Base-by-base conservation (phyloP, 2,888 invertebrate species). In the Platycnemis pennipes region DNA sequence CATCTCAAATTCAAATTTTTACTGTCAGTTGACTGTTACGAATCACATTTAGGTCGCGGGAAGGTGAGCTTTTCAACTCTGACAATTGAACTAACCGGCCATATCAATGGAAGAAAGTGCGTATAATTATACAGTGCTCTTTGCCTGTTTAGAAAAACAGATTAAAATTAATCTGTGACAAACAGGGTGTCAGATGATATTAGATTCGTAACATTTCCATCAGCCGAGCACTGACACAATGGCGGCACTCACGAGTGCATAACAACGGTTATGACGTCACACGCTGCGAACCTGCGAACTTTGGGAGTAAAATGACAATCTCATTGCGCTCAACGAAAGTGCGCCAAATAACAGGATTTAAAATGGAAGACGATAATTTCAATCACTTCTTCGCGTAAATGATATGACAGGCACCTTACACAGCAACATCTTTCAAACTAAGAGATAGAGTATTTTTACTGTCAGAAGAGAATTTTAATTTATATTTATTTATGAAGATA, bases 11-110 rank as follows among this genome's bases (percentile, higher is more conserved):
- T 91, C 91, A 91, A 91, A 91, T 91, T 91, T 91, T 91, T 69
- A 91, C 56, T 63, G 91, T 63, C 63, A 37, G 91, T 63, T 69
- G 91, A 63, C 91, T 91, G 63, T 63, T 53, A 44, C 56, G 91
- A 63, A 91, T 91, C 91, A 91, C 91, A 91, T 91, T 91, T 91
- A 91, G 91, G 91, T 91, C 91, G 91, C 91, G 63, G 91, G 63
- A 44, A 91, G 91, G 44, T 44, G n/a, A 91, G 91, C 44, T 63
- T 91, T 91, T n/a, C 44, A 63, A n/a, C 63, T 44, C 56, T 44
- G 26, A 31, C 56, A 91, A 63, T 63, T n/a, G 85, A 97, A 98
- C 98, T 98, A 98, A 98, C 98, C 98, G 98, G 98, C 98, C 98
- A 98, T 98, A 98, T 98, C 98, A 98, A 97, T 96, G 97, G 97